Base-by-base conservation (phyloP, 2,888 invertebrate species). In the Oscheius sp. region DNA sequence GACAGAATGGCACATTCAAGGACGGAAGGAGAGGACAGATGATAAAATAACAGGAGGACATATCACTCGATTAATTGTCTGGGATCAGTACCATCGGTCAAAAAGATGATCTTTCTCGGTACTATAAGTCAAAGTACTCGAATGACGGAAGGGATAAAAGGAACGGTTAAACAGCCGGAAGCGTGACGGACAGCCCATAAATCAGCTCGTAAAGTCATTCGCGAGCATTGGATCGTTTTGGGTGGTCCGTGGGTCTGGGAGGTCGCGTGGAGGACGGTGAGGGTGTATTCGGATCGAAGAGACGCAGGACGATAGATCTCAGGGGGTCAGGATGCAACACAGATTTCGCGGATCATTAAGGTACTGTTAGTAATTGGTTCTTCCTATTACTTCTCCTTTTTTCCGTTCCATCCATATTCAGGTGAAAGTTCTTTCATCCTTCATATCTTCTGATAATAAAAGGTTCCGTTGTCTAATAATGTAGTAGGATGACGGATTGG, bases 131-230 rank as follows among this genome's bases (percentile, higher is more conserved):
- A 36, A 41, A 41, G 20, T 17, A 2, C 41, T 12, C 41, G 14
- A 41, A 41, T 17, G 12, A 41, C 20, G 41, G 4, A 12, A 6
- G n/a, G 20, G 20, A 20, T 17, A 14, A 26, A 22, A 50, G 30
- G 28, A 50, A 54, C 32, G 36, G 20, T 2, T 45, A 22, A 33
- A 12, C 54, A 36, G 20, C 54, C 54, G 54, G 54, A 54, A 54
- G 20, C 22, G 33, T 20, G 20, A 14, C 47, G 47, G 44, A 59
- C 59, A 59, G 59, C 17, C 59, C 41, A 59, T 59, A 59, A 59
- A 59, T 59, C 59, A 44, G 59, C 44, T 44, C 59, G 59, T 59
- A 59, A 59, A 59, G 59, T 59, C 59, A 59, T 59, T 59, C 44
- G 54, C n/a, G 49, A 24, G 54, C 20, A 24, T 32, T 33, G 54